Conservation (phyloP, 2,113 vertebrate species). For the Panthera leo region DNA sequence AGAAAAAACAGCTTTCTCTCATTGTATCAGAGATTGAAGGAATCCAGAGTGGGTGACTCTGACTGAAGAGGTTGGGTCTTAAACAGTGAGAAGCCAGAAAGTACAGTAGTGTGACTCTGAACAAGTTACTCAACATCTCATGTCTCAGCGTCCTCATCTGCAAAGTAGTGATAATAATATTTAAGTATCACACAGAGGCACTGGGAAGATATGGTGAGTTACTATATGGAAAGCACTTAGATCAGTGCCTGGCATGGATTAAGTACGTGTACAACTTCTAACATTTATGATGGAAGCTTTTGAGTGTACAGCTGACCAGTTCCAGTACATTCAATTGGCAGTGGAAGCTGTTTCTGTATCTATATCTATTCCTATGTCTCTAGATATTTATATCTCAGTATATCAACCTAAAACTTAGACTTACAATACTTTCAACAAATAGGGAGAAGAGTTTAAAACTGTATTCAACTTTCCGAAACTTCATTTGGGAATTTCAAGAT, state of each 20-base stretch:
- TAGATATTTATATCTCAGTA: neutral
- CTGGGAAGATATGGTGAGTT: neutral
- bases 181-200: neutral
- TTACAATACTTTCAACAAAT: neutral
- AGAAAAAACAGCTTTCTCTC: neutral
- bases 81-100: neutral
- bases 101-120: neutral
- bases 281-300: neutral
- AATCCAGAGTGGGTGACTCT: neutral
- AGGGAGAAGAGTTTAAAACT: neutral
- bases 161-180: neutral
- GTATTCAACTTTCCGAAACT: neutral
- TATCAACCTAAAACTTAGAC: neutral
- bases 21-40: neutral
- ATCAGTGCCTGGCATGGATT: neutral
- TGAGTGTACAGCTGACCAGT: neutral
- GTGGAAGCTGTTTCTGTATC: neutral
- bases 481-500: neutral
- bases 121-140: neutral
- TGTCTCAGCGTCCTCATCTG: neutral
- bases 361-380: neutral
- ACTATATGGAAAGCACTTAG: neutral
- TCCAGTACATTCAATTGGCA: neutral
- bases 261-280: neutral
- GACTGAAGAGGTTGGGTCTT: neutral